A percentile compares a stretch with the other conserved stretches of the same genome.
Conservation (phyloP, 2,888 invertebrate species). For the Scaptomyza reducta region DNA sequence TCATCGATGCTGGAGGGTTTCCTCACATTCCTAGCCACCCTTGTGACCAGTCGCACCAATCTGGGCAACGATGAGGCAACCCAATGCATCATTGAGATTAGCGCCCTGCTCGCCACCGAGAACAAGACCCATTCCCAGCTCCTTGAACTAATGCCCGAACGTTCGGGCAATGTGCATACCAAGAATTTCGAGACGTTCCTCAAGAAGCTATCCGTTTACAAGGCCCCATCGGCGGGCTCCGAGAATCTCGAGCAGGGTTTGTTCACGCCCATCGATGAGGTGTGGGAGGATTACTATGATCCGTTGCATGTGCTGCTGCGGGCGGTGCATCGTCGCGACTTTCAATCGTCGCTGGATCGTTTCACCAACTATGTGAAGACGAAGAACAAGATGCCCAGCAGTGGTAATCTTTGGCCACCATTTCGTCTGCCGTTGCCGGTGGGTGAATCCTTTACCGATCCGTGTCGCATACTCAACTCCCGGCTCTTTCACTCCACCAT, state of each 20-base stretch:
- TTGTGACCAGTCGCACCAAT: conserved; percentile 94
- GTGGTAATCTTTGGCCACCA: conserved; percentile 91
- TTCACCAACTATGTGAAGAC: conserved; percentile 91
- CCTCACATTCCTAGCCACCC: conserved; percentile 94
- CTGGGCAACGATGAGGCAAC: conserved; percentile 87
- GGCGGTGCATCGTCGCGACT: conserved; percentile 96
- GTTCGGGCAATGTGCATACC: conserved; percentile 95
- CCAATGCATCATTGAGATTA: conserved; percentile 94
- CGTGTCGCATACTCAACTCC: conserved; percentile 84
- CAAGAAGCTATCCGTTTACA: conserved; percentile 93
- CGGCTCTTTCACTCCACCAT: conserved; percentile 85
- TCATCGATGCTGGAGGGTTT: conserved; percentile 97
- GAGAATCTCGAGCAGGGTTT: conserved; percentile 95
- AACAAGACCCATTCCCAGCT: conserved; percentile 98
- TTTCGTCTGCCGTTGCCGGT: conserved; percentile 89
- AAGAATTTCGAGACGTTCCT: conserved; percentile 94
- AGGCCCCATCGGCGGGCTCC: conserved; percentile 89
- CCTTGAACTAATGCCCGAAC: conserved; percentile 97
- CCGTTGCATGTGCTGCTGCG: conserved; percentile 96
- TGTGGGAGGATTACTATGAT: conserved; percentile 97
- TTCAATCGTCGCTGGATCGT: conserved; percentile 96
- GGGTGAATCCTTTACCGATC: conserved; percentile 88
- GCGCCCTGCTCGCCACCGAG: conserved; percentile 95
- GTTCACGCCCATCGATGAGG: conserved; percentile 92
- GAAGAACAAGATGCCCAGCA: conserved; percentile 86